Base-by-base conservation (phyloP, 1,140 invertebrate species). In the Sitophilus oryzae region DNA sequence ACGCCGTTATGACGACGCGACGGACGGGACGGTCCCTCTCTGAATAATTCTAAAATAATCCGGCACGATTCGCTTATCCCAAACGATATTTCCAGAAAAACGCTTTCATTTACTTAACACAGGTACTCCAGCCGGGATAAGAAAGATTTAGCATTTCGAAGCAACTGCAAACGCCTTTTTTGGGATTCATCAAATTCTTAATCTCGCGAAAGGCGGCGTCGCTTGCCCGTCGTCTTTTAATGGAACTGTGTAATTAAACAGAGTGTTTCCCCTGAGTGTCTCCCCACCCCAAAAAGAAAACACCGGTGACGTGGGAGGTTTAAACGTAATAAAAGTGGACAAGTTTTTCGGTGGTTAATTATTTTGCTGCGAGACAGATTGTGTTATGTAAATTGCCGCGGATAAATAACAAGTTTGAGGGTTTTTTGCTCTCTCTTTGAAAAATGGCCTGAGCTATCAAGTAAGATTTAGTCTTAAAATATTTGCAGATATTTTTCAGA, bases 181-280 rank as follows among this genome's bases (percentile, higher is more conserved):
- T 51, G 16, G 36, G 49, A 51, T 51, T 51, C 37, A 51, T 51
- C 49, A 51, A 51, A 51, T 42, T 51, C 49, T 51, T 42, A 42
- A 51, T 51, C 49, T 51, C 40, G 23, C 49, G 20, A 35, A 25
- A 37, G 38, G 23, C 37, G 30, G 9, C 8, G 49, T 18, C 49
- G 37, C 23, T 40, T 42, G 41, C 34, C 42, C 8, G 49, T 18
- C 49, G 37, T 38, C 49, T 42, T 51, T 42, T 51, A 51, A 51
- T 51, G 49, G 49, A 51, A 42, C 37, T 51, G 41, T 51, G 38
- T 51, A 51, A 51, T 51, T 51, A 51, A 51, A 51, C 49, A 34
- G 49, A 51, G 49, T 51, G 49, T 51, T 51, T n/a, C n/a, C n/a
- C n/a, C n/a, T n/a, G n/a, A n/a, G n/a, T n/a, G n/a, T n/a, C n/a